These are phyloP conservation scores for Dolichotis patagonum DNA, from an alignment of 2,113 vertebrate species.

Conservation along the genomic window DNA sequence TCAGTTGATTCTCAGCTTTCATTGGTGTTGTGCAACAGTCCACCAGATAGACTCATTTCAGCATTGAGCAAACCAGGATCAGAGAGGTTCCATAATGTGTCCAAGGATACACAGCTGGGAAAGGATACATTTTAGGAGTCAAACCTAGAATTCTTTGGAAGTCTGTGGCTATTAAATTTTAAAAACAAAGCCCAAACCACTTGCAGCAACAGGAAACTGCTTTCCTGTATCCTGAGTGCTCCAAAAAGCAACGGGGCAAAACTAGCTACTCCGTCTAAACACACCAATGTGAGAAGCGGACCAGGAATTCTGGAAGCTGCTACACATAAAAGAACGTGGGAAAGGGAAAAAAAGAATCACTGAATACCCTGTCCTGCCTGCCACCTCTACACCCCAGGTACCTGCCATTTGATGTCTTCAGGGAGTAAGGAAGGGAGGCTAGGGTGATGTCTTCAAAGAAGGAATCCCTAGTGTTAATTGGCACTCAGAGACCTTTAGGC, in stretches of 20 bases:
- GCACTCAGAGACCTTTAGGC: slow-evolving; percentile 72
- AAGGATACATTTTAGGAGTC: background rate
- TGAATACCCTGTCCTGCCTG: background rate
- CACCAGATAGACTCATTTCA: background rate
- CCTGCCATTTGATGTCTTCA: slow-evolving; percentile 14
- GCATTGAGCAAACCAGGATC: background rate
- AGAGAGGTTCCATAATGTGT: background rate
- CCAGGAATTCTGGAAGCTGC: background rate
- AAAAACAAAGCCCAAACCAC: background rate
- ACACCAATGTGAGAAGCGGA: background rate
- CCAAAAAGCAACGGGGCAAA: background rate
- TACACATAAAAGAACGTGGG: too few relatives aligned
- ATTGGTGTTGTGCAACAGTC: background rate
- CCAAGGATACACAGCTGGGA: background rate
- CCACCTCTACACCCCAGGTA: background rate
- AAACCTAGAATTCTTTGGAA: background rate
- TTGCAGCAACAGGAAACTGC: background rate
- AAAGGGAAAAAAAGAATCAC: too few relatives aligned
- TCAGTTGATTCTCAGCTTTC: background rate
- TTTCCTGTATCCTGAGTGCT: background rate
- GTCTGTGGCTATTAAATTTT: background rate
- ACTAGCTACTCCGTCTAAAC: background rate
- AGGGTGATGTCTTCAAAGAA: slow-evolving; percentile 62
- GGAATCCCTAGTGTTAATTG: slow-evolving; percentile 73
- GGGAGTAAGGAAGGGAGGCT: background rate